phyloP scores from a whole-genome alignment of 2,113 vertebrate species.

The Colaptes auratus region DNA sequence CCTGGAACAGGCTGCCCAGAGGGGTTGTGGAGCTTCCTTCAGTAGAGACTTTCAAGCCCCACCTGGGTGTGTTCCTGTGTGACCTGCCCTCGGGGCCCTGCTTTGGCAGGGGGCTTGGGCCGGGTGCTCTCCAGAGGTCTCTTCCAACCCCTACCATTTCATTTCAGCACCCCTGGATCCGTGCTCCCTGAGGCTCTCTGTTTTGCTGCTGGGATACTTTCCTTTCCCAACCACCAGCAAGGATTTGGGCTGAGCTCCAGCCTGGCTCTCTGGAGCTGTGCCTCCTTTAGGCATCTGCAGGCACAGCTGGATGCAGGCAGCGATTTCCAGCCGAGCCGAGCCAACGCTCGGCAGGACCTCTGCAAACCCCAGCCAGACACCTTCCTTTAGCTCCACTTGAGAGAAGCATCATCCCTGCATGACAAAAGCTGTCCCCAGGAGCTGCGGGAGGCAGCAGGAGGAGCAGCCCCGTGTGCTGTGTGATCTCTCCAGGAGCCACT shows the following conservation, averaged over 20 bases:
- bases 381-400: background rate
- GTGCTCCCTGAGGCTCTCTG: background rate
- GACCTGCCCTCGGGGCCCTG: too few relatives aligned
- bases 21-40: too few relatives aligned
- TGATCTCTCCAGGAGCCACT: background rate
- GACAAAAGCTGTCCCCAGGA: background rate
- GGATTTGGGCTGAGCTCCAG: background rate
- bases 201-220: background rate
- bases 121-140: too few relatives aligned
- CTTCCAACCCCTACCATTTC: background rate
- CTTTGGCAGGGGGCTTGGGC: too few relatives aligned
- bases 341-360: background rate
- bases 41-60: too few relatives aligned
- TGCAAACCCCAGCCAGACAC: background rate
- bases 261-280: rapidly evolving
- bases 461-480: background rate
- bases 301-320: background rate
- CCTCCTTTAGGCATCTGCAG: background rate
- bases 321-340: background rate
- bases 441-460: background rate
- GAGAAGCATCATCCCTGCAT: rapidly evolving
- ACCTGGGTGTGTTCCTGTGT: too few relatives aligned
- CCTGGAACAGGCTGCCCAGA: too few relatives aligned
- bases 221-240: background rate
- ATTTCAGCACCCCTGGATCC: background rate